A percentile compares a stretch with the other conserved stretches of the same genome.
Evolutionary conservation across 2,113 vertebrate species (phyloP).

Genomic region (Carlito syrichta): DNA sequence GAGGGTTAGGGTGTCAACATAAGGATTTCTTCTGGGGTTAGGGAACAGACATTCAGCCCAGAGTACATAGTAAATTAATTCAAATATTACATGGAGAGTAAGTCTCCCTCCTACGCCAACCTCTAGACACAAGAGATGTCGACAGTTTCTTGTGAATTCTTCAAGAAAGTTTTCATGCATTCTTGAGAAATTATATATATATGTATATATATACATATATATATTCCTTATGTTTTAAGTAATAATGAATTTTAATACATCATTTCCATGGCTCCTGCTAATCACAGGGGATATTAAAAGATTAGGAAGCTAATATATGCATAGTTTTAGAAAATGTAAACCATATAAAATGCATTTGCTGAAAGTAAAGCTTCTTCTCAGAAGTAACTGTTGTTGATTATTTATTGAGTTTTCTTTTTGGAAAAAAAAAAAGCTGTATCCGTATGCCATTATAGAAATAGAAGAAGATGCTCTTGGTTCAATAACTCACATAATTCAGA

Average conservation of each 20-base stretch:
- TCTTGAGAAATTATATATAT: background rate
- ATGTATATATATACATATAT: background rate
- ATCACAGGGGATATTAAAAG: background rate
- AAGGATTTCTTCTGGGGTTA: background rate
- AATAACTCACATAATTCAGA: background rate
- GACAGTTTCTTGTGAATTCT: background rate
- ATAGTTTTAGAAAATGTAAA: background rate
- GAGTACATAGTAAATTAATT: background rate
- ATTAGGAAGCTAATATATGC: background rate
- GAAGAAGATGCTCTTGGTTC: background rate
- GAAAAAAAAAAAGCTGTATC: background rate
- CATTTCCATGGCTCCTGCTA: background rate
- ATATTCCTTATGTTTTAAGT: background rate
- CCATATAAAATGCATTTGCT: background rate
- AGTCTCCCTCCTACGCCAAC: background rate
- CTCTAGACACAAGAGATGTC: background rate
- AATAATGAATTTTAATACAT: background rate
- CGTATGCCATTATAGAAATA: background rate
- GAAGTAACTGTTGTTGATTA: background rate
- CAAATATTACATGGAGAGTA: background rate
- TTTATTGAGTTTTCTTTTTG: background rate
- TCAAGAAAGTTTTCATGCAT: background rate
- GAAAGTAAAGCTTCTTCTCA: background rate
- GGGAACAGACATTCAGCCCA: background rate
- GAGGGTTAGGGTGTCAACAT: background rate